Conservation (phyloP, 2,113 vertebrate genomes). For the Rhynchomys soricoides region DNA sequence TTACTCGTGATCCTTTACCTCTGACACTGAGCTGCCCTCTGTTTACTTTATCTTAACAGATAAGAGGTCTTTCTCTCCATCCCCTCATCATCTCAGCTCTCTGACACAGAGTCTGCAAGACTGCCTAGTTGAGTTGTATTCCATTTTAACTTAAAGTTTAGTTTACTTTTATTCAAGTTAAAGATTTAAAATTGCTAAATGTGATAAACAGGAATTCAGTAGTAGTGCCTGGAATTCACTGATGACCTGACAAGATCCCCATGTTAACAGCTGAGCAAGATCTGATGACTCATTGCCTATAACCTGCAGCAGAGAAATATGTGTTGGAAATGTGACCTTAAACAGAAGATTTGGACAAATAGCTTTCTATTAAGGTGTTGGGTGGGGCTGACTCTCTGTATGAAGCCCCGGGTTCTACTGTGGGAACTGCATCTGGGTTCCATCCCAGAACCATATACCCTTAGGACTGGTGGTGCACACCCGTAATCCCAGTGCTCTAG, state of each 20-base stretch:
- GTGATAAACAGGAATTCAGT: background rate
- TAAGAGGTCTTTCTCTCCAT: background rate
- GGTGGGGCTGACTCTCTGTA: too few relatives aligned
- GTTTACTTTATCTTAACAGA: background rate
- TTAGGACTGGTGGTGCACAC: background rate
- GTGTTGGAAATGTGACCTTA: background rate
- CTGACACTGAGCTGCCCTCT: background rate
- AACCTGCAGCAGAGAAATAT: background rate
- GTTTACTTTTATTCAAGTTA: background rate
- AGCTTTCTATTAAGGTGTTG: background rate
- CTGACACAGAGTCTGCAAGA: background rate
- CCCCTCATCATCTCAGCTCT: background rate
- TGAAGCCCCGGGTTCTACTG: too few relatives aligned
- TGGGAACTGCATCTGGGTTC: too few relatives aligned
- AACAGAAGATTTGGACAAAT: background rate
- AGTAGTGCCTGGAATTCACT: background rate
- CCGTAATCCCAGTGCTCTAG: too few relatives aligned
- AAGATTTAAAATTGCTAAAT: background rate
- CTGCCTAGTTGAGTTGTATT: background rate
- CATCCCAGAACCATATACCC: too few relatives aligned
- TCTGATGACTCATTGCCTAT: background rate
- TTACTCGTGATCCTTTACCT: too few relatives aligned
- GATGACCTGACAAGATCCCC: background rate
- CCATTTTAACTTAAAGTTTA: background rate
- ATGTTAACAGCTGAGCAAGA: background rate